A percentile compares a stretch with the other conserved stretches of the same genome.
Evolutionary conservation across 2,888 invertebrate species (phyloP).

Genomic region (Xanthostigma xanthostigma): DNA sequence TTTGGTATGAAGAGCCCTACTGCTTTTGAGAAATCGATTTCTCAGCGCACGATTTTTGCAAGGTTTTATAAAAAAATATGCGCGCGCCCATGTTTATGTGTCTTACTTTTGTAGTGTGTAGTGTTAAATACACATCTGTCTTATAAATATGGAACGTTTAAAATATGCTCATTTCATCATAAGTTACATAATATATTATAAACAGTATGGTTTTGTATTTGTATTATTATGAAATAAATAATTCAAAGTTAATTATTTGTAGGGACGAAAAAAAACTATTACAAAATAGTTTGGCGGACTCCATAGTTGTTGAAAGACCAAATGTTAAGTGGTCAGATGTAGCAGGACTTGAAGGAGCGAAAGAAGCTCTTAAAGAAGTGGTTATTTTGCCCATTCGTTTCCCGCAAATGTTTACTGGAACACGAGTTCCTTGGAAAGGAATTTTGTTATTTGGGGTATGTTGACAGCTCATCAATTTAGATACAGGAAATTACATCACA

Average conservation of each 20-base stretch:
- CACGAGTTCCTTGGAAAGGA: constrained; percentile 97
- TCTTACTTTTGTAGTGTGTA: too few species aligned
- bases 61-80: too few species aligned
- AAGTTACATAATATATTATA: not conserved
- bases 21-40: too few species aligned
- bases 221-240: not conserved
- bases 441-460: constrained; percentile 84
- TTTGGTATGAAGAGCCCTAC: too few species aligned
- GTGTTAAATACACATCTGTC: too few species aligned
- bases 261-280: constrained; percentile 89
- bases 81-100: too few species aligned
- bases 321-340: constrained; percentile 97
- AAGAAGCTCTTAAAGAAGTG: constrained; percentile 96
- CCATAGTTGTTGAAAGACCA: constrained; percentile 94
- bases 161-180: not conserved
- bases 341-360: constrained; percentile 91
- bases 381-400: constrained; percentile 98
- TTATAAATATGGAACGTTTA: too few species aligned
- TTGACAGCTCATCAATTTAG: too few species aligned
- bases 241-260: constrained; percentile 12
- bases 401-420: constrained; percentile 95
- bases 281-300: constrained; percentile 80
- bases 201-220: too few species aligned
- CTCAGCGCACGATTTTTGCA: too few species aligned
- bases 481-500: not conserved